Base-by-base conservation (phyloP, 2,113 vertebrate genomes). In the Eurypyga helias region DNA sequence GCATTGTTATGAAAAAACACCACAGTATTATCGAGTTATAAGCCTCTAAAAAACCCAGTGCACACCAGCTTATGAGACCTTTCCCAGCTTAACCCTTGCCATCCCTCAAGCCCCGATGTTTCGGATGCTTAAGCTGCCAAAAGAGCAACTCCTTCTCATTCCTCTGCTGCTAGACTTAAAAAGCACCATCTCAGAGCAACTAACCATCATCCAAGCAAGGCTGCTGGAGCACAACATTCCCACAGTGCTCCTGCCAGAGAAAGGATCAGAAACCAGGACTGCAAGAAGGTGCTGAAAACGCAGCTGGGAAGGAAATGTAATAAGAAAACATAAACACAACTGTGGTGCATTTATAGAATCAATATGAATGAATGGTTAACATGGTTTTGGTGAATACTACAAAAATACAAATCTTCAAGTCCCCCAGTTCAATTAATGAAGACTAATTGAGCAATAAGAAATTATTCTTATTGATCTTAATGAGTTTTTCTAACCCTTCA, bases 331-430 rank as follows among this genome's bases (percentile, higher is more conserved):
- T 1, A 49, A 26, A 15, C 57, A 52, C 61, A 85, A 7, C 34
- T 0, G 0, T 5, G 1, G 17, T 20, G 28, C 9, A 2, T 8
- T 15, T 17, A 4, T 0, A 48, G 49, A 45, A 77, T 38, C 10
- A 9, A 7, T 4, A 46, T 17, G 31, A 41, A 69, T 21, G 31
- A 7, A 46, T 9, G 15, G 21, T n/a, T 55, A 19, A 64, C 0
- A 1, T 8, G 24, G 4, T 20, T n/a, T 33, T 25, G n/a, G 25
- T 51, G n/a, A 78, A 14, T 24, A 91, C 60, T 7, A 21, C 16
- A 58, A 49, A 70, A 90, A 48, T 17, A 73, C 2, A 6, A 34
- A 61, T 31, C 41, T 38, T 29, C 57, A 61, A n/a, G 26, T 78
- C 54, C 62, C 84, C 62, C 8, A 5, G 31, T 55, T 67, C 71